A percentile compares a stretch with the other conserved stretches of the same genome.
Conservation (phyloP, 2,888 invertebrate genomes). For the Acronicta alni region DNA sequence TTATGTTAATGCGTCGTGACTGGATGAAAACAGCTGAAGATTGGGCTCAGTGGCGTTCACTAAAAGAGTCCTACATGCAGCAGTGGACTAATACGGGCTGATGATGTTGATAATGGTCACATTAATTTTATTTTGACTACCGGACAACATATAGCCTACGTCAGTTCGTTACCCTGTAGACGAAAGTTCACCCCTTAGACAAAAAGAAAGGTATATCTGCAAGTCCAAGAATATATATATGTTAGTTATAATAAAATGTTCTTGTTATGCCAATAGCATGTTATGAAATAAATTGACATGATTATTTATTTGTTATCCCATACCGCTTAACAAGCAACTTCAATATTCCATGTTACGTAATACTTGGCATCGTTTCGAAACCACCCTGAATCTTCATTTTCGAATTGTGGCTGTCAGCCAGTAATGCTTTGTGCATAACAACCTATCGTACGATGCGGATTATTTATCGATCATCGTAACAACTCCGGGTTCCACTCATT, state of each 20-base stretch:
- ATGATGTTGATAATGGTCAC: no score
- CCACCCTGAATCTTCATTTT: slow-evolving; percentile 69
- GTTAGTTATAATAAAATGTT: neutral
- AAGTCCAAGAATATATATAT: no score
- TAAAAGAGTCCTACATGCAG: no score
- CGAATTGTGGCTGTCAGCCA: slow-evolving; percentile 77
- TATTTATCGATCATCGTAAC: slow-evolving; percentile 62
- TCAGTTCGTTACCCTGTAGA: no score
- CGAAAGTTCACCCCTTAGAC: no score
- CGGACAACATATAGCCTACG: neutral
- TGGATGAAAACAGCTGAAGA: no score
- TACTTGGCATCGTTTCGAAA: slow-evolving; percentile 80
- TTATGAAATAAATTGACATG: slow-evolving; percentile 30
- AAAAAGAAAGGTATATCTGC: no score
- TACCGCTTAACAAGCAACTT: slow-evolving; percentile 75
- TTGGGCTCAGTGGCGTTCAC: no score
- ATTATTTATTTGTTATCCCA: slow-evolving; percentile 61
- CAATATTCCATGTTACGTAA: slow-evolving; percentile 73
- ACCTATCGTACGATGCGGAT: slow-evolving; percentile 58
- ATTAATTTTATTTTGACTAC: slow-evolving; percentile 7
- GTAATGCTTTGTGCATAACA: slow-evolving; percentile 73
- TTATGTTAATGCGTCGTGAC: slow-evolving; percentile 1
- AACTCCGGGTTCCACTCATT: slow-evolving; percentile 21
- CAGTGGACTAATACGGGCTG: no score
- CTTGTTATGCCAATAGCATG: slow-evolving; percentile 2